phyloP scores from a whole-genome alignment of 2,888 invertebrate genomes.

The Chymomyza caudatula region DNA sequence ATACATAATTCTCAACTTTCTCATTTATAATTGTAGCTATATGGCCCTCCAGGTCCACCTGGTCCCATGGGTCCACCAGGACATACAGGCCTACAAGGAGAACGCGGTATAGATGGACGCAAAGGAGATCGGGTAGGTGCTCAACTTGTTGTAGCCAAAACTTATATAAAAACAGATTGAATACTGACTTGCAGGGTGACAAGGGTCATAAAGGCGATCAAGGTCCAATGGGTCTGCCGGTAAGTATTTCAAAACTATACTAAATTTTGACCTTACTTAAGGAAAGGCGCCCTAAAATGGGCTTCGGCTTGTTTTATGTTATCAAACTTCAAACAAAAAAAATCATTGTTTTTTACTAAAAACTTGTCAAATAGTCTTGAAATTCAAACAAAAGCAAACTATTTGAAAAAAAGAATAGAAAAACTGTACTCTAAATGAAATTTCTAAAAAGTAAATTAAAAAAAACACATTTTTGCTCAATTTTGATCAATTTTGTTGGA shows the following conservation, averaged over 20 bases:
- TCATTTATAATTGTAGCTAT: constrained; percentile 74
- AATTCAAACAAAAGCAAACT: too few relatives aligned
- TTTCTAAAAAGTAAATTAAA: too few relatives aligned
- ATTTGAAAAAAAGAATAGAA: too few relatives aligned
- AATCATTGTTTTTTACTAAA: too few relatives aligned
- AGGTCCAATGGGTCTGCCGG: constrained; percentile 97
- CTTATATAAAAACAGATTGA: constrained; percentile 6
- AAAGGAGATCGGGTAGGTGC: constrained; percentile 88
- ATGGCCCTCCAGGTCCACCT: constrained; percentile 81
- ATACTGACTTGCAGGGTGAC: constrained; percentile 66
- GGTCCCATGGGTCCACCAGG: constrained; percentile 87
- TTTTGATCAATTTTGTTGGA: not conserved
- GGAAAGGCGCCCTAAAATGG: not conserved
- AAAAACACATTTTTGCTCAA: too few relatives aligned
- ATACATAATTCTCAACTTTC: not conserved
- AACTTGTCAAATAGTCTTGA: too few relatives aligned
- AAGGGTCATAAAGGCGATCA: constrained; percentile 77
- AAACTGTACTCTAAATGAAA: too few relatives aligned
- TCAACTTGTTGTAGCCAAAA: constrained; percentile 15
- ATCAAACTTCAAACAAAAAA: too few relatives aligned
- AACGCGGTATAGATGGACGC: constrained; percentile 87
- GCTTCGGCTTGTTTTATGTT: too few relatives aligned
- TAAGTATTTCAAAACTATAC: constrained; percentile 83
- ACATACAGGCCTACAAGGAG: constrained; percentile 75
- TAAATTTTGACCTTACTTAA: not conserved